A percentile compares a stretch with the other conserved stretches of the same genome.
Conservation (phyloP, 2,888 invertebrate species). For the Linyphia triangularis region DNA sequence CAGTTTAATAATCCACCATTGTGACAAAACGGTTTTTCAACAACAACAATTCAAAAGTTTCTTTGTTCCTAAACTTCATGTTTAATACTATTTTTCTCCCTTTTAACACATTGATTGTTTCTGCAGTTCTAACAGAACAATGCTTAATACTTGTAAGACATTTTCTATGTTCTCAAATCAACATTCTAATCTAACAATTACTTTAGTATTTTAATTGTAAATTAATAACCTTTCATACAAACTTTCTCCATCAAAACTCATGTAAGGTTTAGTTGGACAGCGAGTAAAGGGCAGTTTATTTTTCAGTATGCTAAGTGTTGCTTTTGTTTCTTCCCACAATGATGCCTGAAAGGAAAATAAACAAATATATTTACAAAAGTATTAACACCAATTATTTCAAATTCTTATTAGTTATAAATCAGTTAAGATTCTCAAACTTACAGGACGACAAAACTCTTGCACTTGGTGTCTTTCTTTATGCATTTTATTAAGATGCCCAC, state of each 20-base stretch:
- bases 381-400: background rate
- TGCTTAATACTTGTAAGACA: background rate
- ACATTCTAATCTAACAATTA: background rate
- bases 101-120: background rate
- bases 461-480: constrained; percentile 86
- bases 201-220: background rate
- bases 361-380: background rate
- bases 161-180: background rate
- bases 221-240: constrained; percentile 46
- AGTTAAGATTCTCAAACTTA: constrained; percentile 77
- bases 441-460: constrained; percentile 84
- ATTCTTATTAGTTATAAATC: background rate
- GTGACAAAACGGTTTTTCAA: too few species aligned
- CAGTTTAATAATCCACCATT: too few species aligned
- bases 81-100: background rate
- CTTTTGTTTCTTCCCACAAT: constrained; percentile 80
- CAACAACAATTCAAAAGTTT: too few species aligned
- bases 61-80: too few species aligned
- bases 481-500: constrained; percentile 83
- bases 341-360: constrained; percentile 79
- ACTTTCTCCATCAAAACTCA: constrained; percentile 68
- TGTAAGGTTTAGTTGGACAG: constrained; percentile 49
- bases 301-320: constrained; percentile 80
- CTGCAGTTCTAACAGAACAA: background rate
- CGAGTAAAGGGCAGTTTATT: constrained; percentile 79